These are phyloP conservation scores for Lasius fuliginosus DNA, from an alignment of 2,888 invertebrate species.

Conservation along the genomic window DNA sequence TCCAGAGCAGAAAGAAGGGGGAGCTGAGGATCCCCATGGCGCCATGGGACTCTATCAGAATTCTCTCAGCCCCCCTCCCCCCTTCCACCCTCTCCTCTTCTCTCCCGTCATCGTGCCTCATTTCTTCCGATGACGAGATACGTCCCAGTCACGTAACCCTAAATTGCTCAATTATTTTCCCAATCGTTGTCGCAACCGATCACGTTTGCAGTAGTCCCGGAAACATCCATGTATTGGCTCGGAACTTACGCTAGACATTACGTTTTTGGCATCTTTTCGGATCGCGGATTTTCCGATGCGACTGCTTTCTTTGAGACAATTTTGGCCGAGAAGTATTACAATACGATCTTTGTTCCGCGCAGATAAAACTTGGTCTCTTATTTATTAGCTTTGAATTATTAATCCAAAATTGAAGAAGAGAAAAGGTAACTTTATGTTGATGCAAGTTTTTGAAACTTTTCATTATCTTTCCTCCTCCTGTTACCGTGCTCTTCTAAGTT, in stretches of 20 bases:
- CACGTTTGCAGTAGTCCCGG: constrained; percentile 69
- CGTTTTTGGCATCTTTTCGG: constrained; percentile 14
- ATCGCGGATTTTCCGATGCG: constrained; percentile 12
- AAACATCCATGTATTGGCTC: constrained; percentile 39
- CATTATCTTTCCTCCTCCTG: neutral
- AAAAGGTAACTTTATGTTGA: neutral
- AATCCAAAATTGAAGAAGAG: neutral
- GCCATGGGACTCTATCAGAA: constrained; percentile 61
- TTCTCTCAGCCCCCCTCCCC: neutral
- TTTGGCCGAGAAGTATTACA: constrained; percentile 1
- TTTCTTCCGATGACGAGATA: constrained; percentile 60
- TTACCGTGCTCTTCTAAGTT: neutral
- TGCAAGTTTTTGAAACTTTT: neutral
- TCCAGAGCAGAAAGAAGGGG: constrained; percentile 37
- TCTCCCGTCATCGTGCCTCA: constrained; percentile 34
- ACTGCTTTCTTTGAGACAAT: constrained; percentile 22
- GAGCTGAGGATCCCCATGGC: constrained; percentile 68
- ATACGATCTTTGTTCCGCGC: neutral
- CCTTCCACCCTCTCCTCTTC: neutral
- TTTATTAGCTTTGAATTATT: neutral
- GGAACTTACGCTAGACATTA: constrained; percentile 25
- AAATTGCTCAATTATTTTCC: constrained; percentile 82
- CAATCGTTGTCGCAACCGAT: constrained; percentile 73
- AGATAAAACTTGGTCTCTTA: constrained; percentile 3
- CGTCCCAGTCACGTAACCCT: constrained; percentile 81